Evolutionary conservation across 2,113 vertebrate species (phyloP).

Genomic region (Miniopterus natalensis): DNA sequence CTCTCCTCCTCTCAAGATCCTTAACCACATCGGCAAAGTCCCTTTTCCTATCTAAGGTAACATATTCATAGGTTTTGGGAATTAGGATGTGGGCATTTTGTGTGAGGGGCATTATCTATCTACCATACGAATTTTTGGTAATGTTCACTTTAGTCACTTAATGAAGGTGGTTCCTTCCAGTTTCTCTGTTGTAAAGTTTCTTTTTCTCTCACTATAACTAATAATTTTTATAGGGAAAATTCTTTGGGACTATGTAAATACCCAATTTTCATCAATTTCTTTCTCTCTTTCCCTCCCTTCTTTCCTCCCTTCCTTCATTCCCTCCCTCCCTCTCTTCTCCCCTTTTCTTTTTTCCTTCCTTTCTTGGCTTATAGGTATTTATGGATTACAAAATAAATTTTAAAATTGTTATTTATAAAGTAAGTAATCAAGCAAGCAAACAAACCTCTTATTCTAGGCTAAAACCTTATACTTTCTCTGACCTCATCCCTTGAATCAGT

Average conservation of each 20-base stretch:
- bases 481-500: neutral
- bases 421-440: neutral
- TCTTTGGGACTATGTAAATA: neutral
- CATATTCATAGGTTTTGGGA: neutral
- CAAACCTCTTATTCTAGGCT: neutral
- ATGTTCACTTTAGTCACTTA: neutral
- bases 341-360: too few species aligned
- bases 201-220: neutral
- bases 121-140: neutral
- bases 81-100: neutral
- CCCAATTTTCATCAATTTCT: neutral
- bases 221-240: neutral
- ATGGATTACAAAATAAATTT: neutral
- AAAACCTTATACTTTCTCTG: neutral
- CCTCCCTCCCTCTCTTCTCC: neutral
- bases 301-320: too few species aligned
- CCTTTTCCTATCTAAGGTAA: neutral
- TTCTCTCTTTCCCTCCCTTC: too few species aligned
- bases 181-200: conserved; percentile 12
- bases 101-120: neutral
- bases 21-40: neutral
- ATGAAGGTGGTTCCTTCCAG: neutral
- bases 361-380: neutral
- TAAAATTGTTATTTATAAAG: conserved; percentile 8
- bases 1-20: neutral